phyloP scores from a whole-genome alignment of 1,140 invertebrate species.

The Ylistrum balloti region DNA sequence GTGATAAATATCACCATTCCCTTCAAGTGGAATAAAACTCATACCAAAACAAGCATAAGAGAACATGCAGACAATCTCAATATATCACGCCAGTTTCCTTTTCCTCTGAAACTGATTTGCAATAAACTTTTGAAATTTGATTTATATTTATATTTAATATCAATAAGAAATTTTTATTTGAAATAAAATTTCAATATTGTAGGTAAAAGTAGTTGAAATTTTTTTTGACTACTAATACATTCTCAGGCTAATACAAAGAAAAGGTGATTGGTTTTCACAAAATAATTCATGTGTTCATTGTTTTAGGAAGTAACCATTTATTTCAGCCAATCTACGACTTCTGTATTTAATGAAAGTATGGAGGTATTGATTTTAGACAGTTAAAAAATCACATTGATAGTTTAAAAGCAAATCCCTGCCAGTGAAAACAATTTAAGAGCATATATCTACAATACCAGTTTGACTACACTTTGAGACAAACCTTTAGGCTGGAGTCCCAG shows the following conservation, averaged over 20 bases:
- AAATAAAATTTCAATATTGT: background rate
- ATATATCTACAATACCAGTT: background rate
- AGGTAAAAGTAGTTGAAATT: no score
- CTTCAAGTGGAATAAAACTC: no score
- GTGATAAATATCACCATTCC: no score
- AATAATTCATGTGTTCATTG: background rate
- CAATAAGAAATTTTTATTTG: background rate
- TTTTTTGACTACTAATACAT: background rate
- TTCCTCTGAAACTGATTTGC: background rate
- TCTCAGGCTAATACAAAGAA: background rate
- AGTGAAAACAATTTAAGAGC: background rate
- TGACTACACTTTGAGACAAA: background rate
- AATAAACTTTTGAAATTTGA: background rate
- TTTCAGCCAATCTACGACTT: slow-evolving; percentile 3
- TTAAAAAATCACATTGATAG: background rate
- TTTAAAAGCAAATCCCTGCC: background rate
- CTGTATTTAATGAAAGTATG: background rate
- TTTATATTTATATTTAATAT: background rate
- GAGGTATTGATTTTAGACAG: background rate
- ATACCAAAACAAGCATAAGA: no score
- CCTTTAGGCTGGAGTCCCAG: slow-evolving; percentile 63
- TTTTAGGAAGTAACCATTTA: background rate
- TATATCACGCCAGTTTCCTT: background rate
- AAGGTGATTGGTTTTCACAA: background rate
- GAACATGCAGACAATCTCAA: no score